Conservation (phyloP, 2,113 vertebrate species). For the Paratilapia polleni region DNA sequence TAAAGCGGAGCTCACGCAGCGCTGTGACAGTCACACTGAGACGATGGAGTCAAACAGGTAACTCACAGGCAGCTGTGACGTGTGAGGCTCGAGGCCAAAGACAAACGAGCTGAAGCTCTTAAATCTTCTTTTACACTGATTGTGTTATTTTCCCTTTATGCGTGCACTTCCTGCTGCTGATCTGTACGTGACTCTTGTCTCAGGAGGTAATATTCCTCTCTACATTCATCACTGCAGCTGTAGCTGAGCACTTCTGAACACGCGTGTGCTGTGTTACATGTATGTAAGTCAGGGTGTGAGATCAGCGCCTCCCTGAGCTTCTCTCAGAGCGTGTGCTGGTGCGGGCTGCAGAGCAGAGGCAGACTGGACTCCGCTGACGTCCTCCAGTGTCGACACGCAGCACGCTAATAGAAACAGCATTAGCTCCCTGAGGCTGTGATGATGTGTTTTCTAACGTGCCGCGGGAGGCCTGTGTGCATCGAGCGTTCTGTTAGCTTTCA, state of each 20-base stretch:
- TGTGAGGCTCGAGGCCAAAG: background rate
- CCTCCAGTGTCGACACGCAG: constrained; percentile 21
- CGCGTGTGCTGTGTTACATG: background rate
- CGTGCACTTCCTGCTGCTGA: background rate
- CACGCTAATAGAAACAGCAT: constrained; percentile 6
- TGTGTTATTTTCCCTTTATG: background rate
- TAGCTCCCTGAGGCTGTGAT: constrained; percentile 18
- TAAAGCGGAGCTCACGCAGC: too few species aligned
- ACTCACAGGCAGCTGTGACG: background rate
- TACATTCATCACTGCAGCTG: background rate
- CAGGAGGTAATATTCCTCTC: background rate
- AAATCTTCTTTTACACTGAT: too few species aligned
- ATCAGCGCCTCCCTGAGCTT: background rate
- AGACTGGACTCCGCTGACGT: background rate
- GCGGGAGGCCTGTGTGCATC: background rate
- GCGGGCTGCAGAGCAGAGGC: background rate
- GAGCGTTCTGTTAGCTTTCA: background rate
- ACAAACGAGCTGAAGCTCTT: background rate
- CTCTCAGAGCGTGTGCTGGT: background rate
- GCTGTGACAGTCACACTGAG: background rate
- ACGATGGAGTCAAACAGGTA: background rate
- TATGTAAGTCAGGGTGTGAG: background rate
- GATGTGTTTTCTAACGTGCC: constrained; percentile 11
- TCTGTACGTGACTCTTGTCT: background rate
- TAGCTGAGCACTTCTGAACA: background rate